phyloP scores from a whole-genome alignment of 2,113 vertebrate genomes.

The Chaenocephalus aceratus region DNA sequence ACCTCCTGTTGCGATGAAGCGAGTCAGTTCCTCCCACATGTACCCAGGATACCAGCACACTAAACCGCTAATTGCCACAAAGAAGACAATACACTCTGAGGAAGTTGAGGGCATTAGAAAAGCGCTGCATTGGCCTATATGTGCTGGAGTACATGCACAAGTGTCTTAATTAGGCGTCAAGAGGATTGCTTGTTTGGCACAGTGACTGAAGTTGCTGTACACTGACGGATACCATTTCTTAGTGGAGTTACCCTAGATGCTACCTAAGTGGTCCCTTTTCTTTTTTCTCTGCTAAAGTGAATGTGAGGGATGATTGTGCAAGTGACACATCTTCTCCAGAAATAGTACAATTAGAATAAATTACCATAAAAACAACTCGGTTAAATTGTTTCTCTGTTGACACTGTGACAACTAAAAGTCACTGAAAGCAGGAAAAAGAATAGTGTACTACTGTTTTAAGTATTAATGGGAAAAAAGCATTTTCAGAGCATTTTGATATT shows the following conservation, averaged over 20 bases:
- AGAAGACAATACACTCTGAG: conserved; percentile 28
- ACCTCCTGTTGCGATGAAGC: conserved; percentile 4
- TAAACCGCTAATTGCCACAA: conserved; percentile 48
- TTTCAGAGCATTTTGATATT: not conserved
- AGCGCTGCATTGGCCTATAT: not conserved
- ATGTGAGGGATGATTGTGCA: not conserved
- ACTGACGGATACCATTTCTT: not conserved
- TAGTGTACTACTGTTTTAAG: not conserved
- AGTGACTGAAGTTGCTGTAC: conserved; percentile 11
- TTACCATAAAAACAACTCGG: not conserved
- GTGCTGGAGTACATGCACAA: not conserved
- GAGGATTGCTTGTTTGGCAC: conserved; percentile 9
- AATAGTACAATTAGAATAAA: not conserved
- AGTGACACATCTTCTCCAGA: not conserved
- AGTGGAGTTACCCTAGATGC: not conserved
- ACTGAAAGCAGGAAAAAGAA: not conserved
- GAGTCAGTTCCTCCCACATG: conserved; percentile 15
- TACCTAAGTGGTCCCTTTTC: not conserved
- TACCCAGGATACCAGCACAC: conserved; percentile 5
- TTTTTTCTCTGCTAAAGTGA: not conserved
- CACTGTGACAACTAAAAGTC: not conserved
- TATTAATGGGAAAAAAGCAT: not conserved
- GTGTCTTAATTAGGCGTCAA: conserved; percentile 44
- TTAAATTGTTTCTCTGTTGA: not conserved
- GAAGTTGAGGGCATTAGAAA: conserved; percentile 11